A percentile compares a stretch with the other conserved stretches of the same genome.
phyloP scores from a whole-genome alignment of 2,888 invertebrate species.

The Andrena bucephala region DNA sequence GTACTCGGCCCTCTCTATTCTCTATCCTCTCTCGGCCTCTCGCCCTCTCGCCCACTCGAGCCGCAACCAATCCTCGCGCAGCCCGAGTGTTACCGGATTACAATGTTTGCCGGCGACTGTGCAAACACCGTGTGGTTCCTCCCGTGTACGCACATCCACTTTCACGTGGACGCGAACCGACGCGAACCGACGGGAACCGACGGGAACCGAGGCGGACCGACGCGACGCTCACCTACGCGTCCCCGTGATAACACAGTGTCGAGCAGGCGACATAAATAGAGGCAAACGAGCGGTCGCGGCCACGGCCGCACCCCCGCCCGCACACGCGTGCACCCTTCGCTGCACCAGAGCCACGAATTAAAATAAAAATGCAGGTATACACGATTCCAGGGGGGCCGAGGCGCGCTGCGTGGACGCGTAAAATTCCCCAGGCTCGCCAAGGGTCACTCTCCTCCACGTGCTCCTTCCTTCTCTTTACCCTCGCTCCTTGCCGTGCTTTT shows the following conservation, averaged over 20 bases:
- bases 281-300: constrained; percentile 39
- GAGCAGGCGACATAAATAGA: constrained; percentile 54
- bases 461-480: no score
- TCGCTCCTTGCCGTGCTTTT: no score
- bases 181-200: constrained; percentile 11
- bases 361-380: neutral
- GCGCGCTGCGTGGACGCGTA: neutral
- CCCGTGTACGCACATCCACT: constrained; percentile 55
- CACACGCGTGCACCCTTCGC: neutral
- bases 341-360: neutral
- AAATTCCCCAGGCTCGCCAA: neutral
- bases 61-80: constrained; percentile 73
- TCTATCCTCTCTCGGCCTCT: constrained; percentile 6
- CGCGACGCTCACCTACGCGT: constrained; percentile 26
- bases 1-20: constrained; percentile 3
- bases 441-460: neutral
- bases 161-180: constrained; percentile 33
- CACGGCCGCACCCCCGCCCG: neutral
- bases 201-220: neutral
- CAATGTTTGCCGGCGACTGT: constrained; percentile 79
- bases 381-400: neutral
- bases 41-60: constrained; percentile 28
- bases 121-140: constrained; percentile 75
- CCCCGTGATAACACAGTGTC: constrained; percentile 44
- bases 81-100: constrained; percentile 78